Conservation (phyloP, 2,113 vertebrate genomes). For the Apeltes quadracus region DNA sequence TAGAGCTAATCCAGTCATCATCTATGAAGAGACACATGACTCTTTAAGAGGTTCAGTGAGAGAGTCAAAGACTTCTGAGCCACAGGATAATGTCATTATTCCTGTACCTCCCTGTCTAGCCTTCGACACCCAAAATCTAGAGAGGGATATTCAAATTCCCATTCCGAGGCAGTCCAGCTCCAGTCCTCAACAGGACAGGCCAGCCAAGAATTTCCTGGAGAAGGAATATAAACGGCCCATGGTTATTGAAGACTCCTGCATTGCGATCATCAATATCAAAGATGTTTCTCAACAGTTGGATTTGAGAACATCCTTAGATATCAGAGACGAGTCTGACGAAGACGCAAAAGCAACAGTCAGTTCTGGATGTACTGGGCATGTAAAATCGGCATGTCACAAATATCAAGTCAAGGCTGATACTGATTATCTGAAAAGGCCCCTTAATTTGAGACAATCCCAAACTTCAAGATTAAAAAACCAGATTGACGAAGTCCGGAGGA, state of each 20-base stretch:
- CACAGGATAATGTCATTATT: not conserved
- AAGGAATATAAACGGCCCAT: conserved; percentile 56
- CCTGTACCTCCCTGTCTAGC: not conserved
- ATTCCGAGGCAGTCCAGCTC: conserved; percentile 4
- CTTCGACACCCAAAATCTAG: conserved; percentile 7
- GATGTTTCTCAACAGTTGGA: conserved; percentile 23
- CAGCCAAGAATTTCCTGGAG: conserved; percentile 80
- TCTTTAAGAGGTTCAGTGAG: conserved; percentile 26
- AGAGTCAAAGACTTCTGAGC: conserved; percentile 11
- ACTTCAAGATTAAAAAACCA: conserved; percentile 49
- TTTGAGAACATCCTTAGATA: conserved; percentile 39
- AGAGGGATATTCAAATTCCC: conserved; percentile 5
- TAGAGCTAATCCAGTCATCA: conserved; percentile 55
- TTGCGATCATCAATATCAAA: conserved; percentile 23
- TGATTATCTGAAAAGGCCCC: conserved; percentile 27
- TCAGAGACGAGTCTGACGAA: conserved; percentile 25
- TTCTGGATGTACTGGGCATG: conserved; percentile 75
- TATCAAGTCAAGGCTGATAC: conserved; percentile 27
- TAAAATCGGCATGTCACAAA: conserved; percentile 51
- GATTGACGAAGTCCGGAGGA: conserved; percentile 52
- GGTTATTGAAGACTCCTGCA: conserved; percentile 26
- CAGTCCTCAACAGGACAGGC: conserved; percentile 28
- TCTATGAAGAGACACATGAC: conserved; percentile 52
- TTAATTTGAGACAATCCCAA: conserved; percentile 49
- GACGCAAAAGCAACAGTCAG: conserved; percentile 63